phyloP scores from a whole-genome alignment of 2,888 invertebrate genomes.

The Hirtodrosophila confusa region DNA sequence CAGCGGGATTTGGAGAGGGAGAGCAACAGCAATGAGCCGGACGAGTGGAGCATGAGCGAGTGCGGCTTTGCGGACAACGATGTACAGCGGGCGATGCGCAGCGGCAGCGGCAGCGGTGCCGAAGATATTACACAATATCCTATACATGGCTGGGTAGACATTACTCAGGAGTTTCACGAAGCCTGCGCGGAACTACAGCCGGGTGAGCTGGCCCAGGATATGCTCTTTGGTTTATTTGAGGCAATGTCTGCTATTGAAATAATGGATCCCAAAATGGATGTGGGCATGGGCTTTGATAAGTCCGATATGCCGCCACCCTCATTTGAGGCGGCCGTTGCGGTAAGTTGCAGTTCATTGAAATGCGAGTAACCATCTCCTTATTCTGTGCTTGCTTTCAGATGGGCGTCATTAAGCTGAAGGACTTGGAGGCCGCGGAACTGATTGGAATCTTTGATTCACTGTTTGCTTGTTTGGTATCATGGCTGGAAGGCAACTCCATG shows the following conservation, averaged over 20 bases:
- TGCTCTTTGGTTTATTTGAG: constrained; percentile 95
- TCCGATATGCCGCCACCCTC: constrained; percentile 93
- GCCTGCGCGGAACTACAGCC: constrained; percentile 90
- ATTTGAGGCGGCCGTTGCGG: constrained; percentile 93
- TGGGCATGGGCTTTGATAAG: constrained; percentile 97
- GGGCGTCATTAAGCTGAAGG: constrained; percentile 90
- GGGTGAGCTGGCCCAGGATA: constrained; percentile 96
- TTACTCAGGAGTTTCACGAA: constrained; percentile 86
- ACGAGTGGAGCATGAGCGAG: constrained; percentile 73
- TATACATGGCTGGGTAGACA: constrained; percentile 83
- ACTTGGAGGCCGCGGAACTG: constrained; percentile 90
- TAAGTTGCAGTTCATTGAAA: constrained; percentile 78
- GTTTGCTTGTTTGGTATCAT: constrained; percentile 96
- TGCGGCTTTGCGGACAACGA: constrained; percentile 73
- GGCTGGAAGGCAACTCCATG: constrained; percentile 98
- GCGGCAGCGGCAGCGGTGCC: constrained; percentile 62
- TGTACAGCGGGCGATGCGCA: constrained; percentile 71
- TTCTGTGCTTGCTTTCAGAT: constrained; percentile 84
- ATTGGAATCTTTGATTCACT: constrained; percentile 98
- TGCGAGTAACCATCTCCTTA: no score
- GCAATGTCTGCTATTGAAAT: constrained; percentile 99
- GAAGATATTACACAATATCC: constrained; percentile 81
- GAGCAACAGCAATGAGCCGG: constrained; percentile 43
- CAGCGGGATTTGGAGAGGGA: constrained; percentile 42
- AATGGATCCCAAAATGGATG: constrained; percentile 99